Evolutionary conservation across 1,140 invertebrate genomes (phyloP).

Genomic region (Orchesella cincta): DNA sequence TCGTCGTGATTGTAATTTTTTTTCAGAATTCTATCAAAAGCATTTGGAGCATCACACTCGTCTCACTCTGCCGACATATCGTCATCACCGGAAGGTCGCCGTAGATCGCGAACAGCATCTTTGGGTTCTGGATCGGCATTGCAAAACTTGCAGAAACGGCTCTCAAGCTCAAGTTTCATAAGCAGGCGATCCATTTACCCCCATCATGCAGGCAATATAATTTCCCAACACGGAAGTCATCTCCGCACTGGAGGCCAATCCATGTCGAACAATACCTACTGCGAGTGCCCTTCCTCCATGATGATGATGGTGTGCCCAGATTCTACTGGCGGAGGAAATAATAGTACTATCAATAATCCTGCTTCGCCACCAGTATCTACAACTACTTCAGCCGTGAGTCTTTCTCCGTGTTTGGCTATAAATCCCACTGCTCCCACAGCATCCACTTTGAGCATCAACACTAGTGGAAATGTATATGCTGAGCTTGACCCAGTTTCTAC

Average conservation of each 20-base stretch:
- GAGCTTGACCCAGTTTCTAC: background rate
- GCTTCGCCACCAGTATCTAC: background rate
- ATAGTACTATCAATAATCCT: background rate
- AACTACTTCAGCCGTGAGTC: background rate
- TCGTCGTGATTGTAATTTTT: background rate
- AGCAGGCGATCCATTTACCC: background rate
- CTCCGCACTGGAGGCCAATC: background rate
- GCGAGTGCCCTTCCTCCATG: conserved; percentile 15
- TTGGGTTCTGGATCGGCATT: background rate
- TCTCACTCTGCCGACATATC: conserved; percentile 15
- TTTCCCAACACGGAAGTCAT: conserved; percentile 1
- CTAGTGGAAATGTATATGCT: conserved; percentile 8
- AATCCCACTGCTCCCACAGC: conserved; percentile 1
- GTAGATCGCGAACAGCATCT: background rate
- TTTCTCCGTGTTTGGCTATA: background rate
- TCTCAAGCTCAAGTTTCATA: conserved; percentile 10
- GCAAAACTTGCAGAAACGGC: conserved; percentile 6
- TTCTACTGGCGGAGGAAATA: background rate
- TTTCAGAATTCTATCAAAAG: conserved; percentile 12
- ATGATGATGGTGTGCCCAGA: conserved; percentile 19
- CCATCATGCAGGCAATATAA: background rate
- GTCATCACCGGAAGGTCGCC: background rate
- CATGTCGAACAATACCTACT: conserved; percentile 18
- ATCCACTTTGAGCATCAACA: background rate
- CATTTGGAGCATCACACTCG: background rate